Evolutionary conservation across 2,113 vertebrate genomes (phyloP).

Genomic region (Trochalopteron elliotii): DNA sequence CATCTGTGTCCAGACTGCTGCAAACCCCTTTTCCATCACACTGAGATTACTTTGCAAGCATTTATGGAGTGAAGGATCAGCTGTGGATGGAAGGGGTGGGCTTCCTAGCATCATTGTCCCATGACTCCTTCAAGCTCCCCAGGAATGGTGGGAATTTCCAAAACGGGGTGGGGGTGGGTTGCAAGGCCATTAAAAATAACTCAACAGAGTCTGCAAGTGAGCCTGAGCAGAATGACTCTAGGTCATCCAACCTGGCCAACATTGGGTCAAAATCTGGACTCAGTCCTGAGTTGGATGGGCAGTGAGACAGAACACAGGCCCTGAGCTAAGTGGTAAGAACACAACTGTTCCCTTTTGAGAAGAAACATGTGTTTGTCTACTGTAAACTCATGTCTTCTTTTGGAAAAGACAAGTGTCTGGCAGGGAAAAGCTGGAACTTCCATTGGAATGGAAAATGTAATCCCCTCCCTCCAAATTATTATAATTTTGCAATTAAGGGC

Average conservation of each 20-base stretch:
- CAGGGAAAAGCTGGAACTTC: too few species aligned
- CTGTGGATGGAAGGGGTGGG: background rate
- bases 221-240: background rate
- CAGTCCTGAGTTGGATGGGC: background rate
- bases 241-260: background rate
- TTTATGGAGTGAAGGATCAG: background rate
- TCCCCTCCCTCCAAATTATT: too few species aligned
- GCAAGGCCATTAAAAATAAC: background rate
- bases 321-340: background rate
- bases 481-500: too few species aligned
- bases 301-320: background rate
- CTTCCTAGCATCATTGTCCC: background rate
- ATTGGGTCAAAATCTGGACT: background rate
- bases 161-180: background rate
- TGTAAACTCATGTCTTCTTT: background rate
- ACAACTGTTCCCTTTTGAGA: background rate
- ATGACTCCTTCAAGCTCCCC: accelerated
- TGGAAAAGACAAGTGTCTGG: too few species aligned
- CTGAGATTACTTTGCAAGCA: background rate
- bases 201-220: background rate
- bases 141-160: background rate
- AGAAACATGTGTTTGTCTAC: background rate
- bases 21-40: background rate
- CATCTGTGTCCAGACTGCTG: background rate
- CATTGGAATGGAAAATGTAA: too few species aligned